Evolutionary conservation across 2,113 vertebrate genomes (phyloP), one percentile per base, ranked within the genome.

Genomic region (Promerops cafer): DNA sequence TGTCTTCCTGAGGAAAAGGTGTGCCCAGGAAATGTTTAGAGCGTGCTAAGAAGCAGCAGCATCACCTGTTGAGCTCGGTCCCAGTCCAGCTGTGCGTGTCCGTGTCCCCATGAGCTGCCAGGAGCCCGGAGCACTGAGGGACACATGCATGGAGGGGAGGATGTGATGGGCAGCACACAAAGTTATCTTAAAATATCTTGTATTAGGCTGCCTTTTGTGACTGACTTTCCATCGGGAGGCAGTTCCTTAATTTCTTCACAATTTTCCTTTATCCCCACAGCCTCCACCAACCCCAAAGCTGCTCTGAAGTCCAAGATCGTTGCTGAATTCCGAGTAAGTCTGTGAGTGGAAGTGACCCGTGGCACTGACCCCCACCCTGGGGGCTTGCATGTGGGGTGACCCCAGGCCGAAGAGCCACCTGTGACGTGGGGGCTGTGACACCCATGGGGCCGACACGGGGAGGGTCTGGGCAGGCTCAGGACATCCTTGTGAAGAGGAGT

Each of bases 301-400:
- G 99, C 98, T 75, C 96, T 99, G 74, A 99, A 99, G 96, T 99
- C 99, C 60, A 99, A 99, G 98, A 99, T 99, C 40, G 98, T 99
- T 27, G 99, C 99, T 1, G 99, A 99, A 96, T 99, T 99, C 96
- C 97, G 99, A 90, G 99, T 99, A 98, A 99, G 99, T 98, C 71
- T 40, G n/a, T 37, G 7, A 35, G 52, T 12, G 74, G 75, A 27
- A 45, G 13, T 33, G 16, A 5, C n/a, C 23, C 5, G 1, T 18
- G n/a, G 56, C 15, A 0, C 35, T 63, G 6, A 40, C 13, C 37
- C 64, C 42, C 6, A 1, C 66, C 33, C 30, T 70, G 30, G 26
- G 37, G 53, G 19, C 44, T n/a, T n/a, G 37, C 22, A 17, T 11
- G 37, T 31, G 61, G 68, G 33, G 27, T 45, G 52, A 66, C 28